Base-by-base conservation (phyloP, 92 coral and sea anemone genomes). In the Epizoanthus stellaris region DNA sequence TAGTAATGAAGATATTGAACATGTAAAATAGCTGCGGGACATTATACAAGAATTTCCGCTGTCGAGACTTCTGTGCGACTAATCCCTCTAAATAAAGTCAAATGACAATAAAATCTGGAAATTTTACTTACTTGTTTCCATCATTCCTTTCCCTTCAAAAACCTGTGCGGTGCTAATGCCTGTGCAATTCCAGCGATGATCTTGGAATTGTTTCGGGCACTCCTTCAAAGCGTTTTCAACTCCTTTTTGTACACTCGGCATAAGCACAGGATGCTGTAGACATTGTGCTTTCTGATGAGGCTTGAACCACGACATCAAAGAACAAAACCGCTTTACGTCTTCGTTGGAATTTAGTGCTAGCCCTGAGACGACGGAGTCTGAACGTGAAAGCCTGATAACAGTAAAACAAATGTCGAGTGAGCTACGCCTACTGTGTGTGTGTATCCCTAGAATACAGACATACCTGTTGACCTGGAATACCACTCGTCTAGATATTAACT, bases 181-280 rank as follows among this genome's bases (percentile, higher is more conserved):
- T 3, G 98, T 90, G 70, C 98, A 96, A 56, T 96, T 96, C 98
- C 98, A 96, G 17, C 94, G 88, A 34, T 87, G 94, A 36, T 89
- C 88, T 8, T 72, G 87, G 87, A 96, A 96, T 47, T 88, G 96
- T 7, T 71, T 89, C 67, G 91, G 87, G 40, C 98, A 96, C 88
- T 94, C 96, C 54, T 87, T 87, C 64, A 96, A 75, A 20, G 98
- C 98, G 64, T 88, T 85, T 23, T 86, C 91, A 0, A 96, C 95
- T 19, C 98, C 98, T 72, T 82, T 75, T 38, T 88, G 93, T 10
- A 95, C 90, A 58, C 81, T 85, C 1, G 85, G 68, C 81, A 95
- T 90, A 36, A 88, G 42, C n/a, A 76, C 43, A 17, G 98, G 96
- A 5, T 84, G 60, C 5, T 67, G 62, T 11, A 72, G 38, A 79